Conservation (phyloP, 2,113 vertebrate genomes). For the Motacilla alba region DNA sequence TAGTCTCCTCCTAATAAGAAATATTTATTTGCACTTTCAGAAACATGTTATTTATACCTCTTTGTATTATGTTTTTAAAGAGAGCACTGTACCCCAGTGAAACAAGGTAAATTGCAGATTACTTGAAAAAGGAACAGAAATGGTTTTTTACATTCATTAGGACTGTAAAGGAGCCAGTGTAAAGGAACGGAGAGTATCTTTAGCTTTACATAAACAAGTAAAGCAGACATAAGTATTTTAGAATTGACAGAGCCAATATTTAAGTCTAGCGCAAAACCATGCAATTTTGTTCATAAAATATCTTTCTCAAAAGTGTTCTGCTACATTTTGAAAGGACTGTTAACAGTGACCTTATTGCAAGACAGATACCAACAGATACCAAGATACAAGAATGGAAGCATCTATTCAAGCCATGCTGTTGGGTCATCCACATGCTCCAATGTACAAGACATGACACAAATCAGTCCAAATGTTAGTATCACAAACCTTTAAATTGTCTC, state of each 20-base stretch:
- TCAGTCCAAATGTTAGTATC: slow-evolving; percentile 8
- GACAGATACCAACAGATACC: background rate
- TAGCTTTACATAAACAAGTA: background rate
- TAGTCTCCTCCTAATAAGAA: background rate
- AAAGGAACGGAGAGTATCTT: background rate
- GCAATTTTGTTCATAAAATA: background rate
- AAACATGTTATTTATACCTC: background rate
- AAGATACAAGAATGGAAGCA: background rate
- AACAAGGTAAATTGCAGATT: background rate
- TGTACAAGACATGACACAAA: background rate
- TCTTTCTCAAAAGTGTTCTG: background rate
- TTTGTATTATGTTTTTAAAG: background rate
- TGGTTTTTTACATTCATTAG: background rate
- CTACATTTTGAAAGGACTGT: background rate
- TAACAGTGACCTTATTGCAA: background rate
- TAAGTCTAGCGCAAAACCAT: background rate
- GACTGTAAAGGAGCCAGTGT: background rate
- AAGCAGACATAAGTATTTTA: background rate
- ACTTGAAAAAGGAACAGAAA: background rate
- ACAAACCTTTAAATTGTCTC: background rate
- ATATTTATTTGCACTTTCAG: background rate
- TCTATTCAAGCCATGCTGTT: slow-evolving; percentile 41
- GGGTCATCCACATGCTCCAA: background rate
- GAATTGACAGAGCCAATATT: background rate
- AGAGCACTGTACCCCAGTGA: background rate